These are phyloP conservation scores for Ormia ochracea DNA, from an alignment of 2,888 invertebrate species.

Conservation along the genomic window DNA sequence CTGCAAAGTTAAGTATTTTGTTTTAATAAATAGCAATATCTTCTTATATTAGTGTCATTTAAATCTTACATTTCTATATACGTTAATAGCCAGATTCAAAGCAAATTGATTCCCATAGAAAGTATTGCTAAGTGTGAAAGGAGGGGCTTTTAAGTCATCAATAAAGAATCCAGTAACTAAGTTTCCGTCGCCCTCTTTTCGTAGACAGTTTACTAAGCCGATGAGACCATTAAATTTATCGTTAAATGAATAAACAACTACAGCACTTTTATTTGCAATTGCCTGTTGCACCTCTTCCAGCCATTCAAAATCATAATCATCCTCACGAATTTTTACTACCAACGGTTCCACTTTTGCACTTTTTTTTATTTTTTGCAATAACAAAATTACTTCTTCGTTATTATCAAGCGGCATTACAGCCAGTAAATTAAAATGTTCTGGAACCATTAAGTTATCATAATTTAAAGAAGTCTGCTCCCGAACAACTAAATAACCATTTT, in stretches of 20 bases:
- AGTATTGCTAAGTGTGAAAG: slow-evolving; percentile 81
- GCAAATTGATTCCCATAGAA: slow-evolving; percentile 83
- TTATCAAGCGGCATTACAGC: slow-evolving; percentile 69
- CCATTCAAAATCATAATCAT: slow-evolving; percentile 72
- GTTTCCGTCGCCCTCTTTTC: slow-evolving; percentile 86
- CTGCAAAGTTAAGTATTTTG: slow-evolving; percentile 63
- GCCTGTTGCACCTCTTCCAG: slow-evolving; percentile 69
- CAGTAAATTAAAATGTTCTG: slow-evolving; percentile 69
- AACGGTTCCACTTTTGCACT: slow-evolving; percentile 64
- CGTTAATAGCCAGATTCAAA: slow-evolving; percentile 88
- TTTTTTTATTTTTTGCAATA: slow-evolving; percentile 68
- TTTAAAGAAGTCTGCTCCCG: slow-evolving; percentile 79
- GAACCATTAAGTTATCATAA: slow-evolving; percentile 71
- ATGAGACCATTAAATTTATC: slow-evolving; percentile 86
- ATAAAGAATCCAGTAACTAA: slow-evolving; percentile 81
- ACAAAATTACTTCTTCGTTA: slow-evolving; percentile 71
- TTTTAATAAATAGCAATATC: not conserved
- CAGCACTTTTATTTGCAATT: slow-evolving; percentile 67
- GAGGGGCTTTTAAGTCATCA: slow-evolving; percentile 81
- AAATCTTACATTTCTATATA: slow-evolving; percentile 80
- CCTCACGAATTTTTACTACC: slow-evolving; percentile 68
- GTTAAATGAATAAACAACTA: slow-evolving; percentile 83
- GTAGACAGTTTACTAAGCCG: slow-evolving; percentile 92
- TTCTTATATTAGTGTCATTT: not conserved
- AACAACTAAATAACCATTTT: slow-evolving; percentile 81